phyloP scores from a whole-genome alignment of 1,140 invertebrate genomes.

The Panagrolaimus sp. region DNA sequence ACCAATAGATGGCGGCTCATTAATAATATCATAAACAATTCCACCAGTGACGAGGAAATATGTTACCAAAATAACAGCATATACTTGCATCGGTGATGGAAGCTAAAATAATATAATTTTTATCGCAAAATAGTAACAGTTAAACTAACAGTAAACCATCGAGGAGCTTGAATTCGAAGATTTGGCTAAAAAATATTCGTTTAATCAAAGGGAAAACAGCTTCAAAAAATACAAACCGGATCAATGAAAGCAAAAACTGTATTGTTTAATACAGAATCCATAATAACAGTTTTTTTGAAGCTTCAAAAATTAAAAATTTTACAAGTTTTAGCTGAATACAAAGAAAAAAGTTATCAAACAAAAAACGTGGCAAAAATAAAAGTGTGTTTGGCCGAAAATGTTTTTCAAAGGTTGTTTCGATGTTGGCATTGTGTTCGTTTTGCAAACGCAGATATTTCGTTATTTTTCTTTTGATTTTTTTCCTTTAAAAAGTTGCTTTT shows the following conservation, averaged over 20 bases:
- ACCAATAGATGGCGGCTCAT: conserved; percentile 50
- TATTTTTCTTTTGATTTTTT: too few relatives aligned
- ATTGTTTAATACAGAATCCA: conserved; percentile 19
- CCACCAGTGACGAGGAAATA: conserved; percentile 98
- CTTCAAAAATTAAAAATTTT: too few relatives aligned
- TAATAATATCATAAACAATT: conserved; percentile 62
- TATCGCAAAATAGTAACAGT: background rate
- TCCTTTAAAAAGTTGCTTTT: too few relatives aligned
- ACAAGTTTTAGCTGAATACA: too few relatives aligned
- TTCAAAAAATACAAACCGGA: conserved; percentile 22
- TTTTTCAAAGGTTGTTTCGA: too few relatives aligned
- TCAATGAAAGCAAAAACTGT: conserved; percentile 28
- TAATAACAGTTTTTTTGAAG: too few relatives aligned
- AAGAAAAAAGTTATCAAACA: too few relatives aligned
- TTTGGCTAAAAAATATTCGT: conserved; percentile 30
- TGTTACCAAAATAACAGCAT: conserved; percentile 78
- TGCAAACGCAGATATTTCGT: too few relatives aligned
- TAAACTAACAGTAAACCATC: conserved; percentile 41
- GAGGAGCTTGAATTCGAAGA: conserved; percentile 32
- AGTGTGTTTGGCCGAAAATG: too few relatives aligned
- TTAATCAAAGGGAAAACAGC: conserved; percentile 26
- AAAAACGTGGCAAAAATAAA: too few relatives aligned
- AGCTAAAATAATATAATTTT: conserved; percentile 60
- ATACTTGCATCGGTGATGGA: conserved; percentile 87
- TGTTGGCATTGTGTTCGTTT: too few relatives aligned